Percentiles rank a stretch among this genome's conserved stretches.
Conservation (phyloP, 2,113 vertebrate species). For the Halichoeres trimaculatus region DNA sequence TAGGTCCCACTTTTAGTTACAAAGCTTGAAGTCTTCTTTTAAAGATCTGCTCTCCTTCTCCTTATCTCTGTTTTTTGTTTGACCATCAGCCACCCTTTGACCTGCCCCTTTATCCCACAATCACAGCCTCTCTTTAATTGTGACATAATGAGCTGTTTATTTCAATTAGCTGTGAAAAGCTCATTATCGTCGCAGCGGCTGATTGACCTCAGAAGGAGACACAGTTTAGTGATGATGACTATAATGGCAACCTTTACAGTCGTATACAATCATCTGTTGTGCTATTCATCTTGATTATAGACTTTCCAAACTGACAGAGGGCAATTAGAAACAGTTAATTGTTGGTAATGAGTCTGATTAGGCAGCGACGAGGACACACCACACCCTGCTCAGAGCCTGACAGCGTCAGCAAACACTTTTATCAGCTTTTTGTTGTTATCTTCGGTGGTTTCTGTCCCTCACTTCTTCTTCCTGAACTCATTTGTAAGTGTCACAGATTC, state of each 20-base stretch:
- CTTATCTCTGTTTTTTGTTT: background rate
- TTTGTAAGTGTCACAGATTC: conserved; percentile 54
- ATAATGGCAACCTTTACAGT: conserved; percentile 42
- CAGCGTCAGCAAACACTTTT: conserved; percentile 20
- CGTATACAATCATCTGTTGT: conserved; percentile 52
- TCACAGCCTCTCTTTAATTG: conserved; percentile 33
- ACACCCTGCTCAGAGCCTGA: conserved; percentile 13
- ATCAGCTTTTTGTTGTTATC: conserved; percentile 23
- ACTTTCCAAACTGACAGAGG: conserved; percentile 58
- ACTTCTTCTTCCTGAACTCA: conserved; percentile 39
- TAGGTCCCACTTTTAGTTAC: too few species aligned
- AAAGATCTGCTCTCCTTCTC: background rate
- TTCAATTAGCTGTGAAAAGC: conserved; percentile 66
- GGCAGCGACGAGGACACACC: conserved; percentile 46
- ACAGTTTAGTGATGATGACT: conserved; percentile 50
- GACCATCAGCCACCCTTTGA: conserved; percentile 1
- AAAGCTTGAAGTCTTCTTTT: background rate
- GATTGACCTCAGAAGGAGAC: conserved; percentile 41
- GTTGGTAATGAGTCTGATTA: conserved; percentile 72
- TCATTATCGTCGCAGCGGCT: conserved; percentile 42
- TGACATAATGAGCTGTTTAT: conserved; percentile 65
- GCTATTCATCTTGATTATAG: conserved; percentile 67
- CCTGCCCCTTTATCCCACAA: conserved; percentile 4
- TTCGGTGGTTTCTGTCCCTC: conserved; percentile 40
- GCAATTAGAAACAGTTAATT: conserved; percentile 70